phyloP scores from a whole-genome alignment of 53 echinoderm and acorn worm genomes.

The Echinarachnius parma region DNA sequence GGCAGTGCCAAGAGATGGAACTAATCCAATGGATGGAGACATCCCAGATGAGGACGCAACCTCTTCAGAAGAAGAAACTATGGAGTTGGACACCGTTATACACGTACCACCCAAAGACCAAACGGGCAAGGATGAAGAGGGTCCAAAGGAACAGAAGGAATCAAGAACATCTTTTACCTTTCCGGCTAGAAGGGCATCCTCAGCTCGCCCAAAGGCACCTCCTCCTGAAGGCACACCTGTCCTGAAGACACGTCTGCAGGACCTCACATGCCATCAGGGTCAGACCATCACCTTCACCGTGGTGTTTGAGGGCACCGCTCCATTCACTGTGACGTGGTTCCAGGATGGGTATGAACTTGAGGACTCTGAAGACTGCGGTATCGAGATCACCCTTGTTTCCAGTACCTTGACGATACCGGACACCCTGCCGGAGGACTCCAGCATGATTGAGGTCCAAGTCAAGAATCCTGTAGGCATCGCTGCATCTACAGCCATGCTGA shows the following conservation, averaged over 20 bases:
- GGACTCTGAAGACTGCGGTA: slow-evolving; percentile 66
- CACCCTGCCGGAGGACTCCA: slow-evolving; percentile 72
- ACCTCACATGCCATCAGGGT: slow-evolving; percentile 64
- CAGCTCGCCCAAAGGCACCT: background rate
- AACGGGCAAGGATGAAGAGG: background rate
- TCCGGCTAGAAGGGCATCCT: background rate
- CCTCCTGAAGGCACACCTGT: slow-evolving; percentile 1
- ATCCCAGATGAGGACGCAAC: background rate
- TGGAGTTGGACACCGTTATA: background rate
- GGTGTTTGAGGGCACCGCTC: slow-evolving; percentile 56
- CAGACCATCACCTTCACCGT: slow-evolving; percentile 60
- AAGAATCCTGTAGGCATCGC: slow-evolving; percentile 67
- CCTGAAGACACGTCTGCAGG: slow-evolving; percentile 42
- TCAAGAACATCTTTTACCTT: slow-evolving; percentile 5
- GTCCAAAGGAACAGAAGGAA: background rate
- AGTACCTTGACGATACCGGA: slow-evolving; percentile 69
- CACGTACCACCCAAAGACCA: background rate
- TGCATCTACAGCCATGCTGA: slow-evolving; percentile 60
- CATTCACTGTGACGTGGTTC: slow-evolving; percentile 65
- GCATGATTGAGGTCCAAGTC: slow-evolving; percentile 60
- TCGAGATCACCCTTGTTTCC: slow-evolving; percentile 40
- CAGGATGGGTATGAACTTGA: slow-evolving; percentile 59
- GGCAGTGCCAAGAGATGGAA: too few relatives aligned
- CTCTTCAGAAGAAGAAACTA: background rate
- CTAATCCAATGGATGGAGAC: too few relatives aligned